Conservation (phyloP, 2,888 invertebrate species). For the Caenorhabditis sulstoni region DNA sequence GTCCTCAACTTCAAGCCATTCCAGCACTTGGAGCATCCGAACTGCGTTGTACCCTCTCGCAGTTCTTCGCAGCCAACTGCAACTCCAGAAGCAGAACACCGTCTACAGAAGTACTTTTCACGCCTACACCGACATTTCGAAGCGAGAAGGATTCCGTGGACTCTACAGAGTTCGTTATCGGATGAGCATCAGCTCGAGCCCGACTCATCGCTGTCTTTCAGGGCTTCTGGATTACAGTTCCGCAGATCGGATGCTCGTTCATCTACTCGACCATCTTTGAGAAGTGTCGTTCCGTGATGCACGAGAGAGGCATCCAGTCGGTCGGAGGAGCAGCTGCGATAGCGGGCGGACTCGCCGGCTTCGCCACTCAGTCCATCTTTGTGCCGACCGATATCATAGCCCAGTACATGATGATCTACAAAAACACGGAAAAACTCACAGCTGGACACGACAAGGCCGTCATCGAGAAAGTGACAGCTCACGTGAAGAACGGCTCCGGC, state of each 20-base stretch:
- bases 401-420: constrained; percentile 75
- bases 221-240: constrained; percentile 74
- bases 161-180: constrained; percentile 60
- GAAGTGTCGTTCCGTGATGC: constrained; percentile 63
- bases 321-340: constrained; percentile 62
- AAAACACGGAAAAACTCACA: constrained; percentile 67
- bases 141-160: constrained; percentile 68
- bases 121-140: constrained; percentile 68
- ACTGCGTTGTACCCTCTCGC: constrained; percentile 70
- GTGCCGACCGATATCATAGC: constrained; percentile 74
- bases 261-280: constrained; percentile 74
- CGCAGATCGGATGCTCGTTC: constrained; percentile 72
- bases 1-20: too few species aligned
- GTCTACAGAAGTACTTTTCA: constrained; percentile 70
- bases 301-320: constrained; percentile 62
- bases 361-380: constrained; percentile 69
- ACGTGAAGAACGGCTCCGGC: constrained; percentile 46
- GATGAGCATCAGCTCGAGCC: too few species aligned
- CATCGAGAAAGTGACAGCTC: constrained; percentile 47
- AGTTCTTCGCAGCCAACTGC: constrained; percentile 70
- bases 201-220: constrained; percentile 32
- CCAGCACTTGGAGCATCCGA: constrained; percentile 69
- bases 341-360: constrained; percentile 67
- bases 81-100: constrained; percentile 72
- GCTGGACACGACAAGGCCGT: constrained; percentile 64